Evolutionary conservation across 2,888 invertebrate genomes (phyloP).

Genomic region (Limnephilus lunatus): DNA sequence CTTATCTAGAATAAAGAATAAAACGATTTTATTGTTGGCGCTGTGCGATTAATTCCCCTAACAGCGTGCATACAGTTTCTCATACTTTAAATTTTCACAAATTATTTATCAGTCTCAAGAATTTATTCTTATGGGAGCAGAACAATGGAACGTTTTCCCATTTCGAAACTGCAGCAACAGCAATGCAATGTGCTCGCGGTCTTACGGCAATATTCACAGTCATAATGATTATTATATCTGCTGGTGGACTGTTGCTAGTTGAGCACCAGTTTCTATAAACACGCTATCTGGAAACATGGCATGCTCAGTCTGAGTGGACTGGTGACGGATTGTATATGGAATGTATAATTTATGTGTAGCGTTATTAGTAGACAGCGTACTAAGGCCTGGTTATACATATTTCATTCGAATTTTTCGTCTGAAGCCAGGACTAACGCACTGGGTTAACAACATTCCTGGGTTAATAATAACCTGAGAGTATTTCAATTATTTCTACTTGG

Average conservation of each 20-base stretch:
- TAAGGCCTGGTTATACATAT: not conserved
- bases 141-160: constrained; percentile 51
- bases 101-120: constrained; percentile 43
- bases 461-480: not conserved
- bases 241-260: constrained; percentile 19
- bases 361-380: not conserved
- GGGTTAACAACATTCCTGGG: not conserved
- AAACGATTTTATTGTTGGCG: not conserved
- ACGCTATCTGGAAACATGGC: constrained; percentile 44
- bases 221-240: constrained; percentile 39
- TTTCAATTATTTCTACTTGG: not conserved
- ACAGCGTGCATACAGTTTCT: constrained; percentile 4
- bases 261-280: constrained; percentile 46
- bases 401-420: not conserved
- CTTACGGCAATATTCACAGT: constrained; percentile 43
- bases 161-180: constrained; percentile 26
- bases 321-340: constrained; percentile 39
- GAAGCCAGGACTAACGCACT: not conserved
- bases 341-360: not conserved
- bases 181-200: constrained; percentile 35
- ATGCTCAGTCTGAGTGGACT: constrained; percentile 31
- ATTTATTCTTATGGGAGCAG: constrained; percentile 12
- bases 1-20: not conserved
- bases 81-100: constrained; percentile 28
- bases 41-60: not conserved